Evolutionary conservation across 2,888 invertebrate genomes (phyloP), one percentile per base, ranked within the genome.

Genomic region (Lasioglossum oenotherae): DNA sequence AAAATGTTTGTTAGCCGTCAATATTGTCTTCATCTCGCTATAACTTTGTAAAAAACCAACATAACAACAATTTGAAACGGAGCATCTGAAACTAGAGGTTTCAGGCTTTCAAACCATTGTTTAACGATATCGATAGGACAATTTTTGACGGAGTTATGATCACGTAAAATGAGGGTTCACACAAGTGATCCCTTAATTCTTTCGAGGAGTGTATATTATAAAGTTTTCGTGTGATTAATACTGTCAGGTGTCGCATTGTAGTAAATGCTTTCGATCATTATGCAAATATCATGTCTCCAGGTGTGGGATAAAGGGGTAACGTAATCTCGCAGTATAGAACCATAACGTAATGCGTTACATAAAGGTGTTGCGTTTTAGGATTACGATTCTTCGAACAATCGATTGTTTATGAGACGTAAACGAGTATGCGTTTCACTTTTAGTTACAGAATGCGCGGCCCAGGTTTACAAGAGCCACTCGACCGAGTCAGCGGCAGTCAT

Each of bases 391-490:
- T 46, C 69, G 27, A 71, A 57, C 74, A 31, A 60, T 72, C 71
- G 23, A 75, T 64, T 72, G 35, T 81, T 72, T 19, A 72, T 3
- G 46, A 35, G 53, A 38, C 14, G 23, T 74, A 74, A 78, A 64
- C 64, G n/a, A 72, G 2, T 35, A 49, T 83, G 75, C 16, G 49
- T 78, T 86, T 82, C 80, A 78, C 76, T 86, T 82, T 81, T 41
- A 92, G 93, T 90, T 81, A 89, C 90, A 86, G 91, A 83, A 69
- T 88, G 89, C 38, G 64, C 88, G 67, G 91, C 90, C 31, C 94
- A 93, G 85, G 92, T 93, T 74, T 93, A 93, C 87, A 90, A 90
- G 75, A 86, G 90, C 78, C 81, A 89, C 53, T 78, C 87, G 38
- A 82, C 46, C 64, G 90, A 90, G 31, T 73, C 86, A 41, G 87